Evolutionary conservation across 2,888 invertebrate species (phyloP).

Genomic region (Beris morrisii): DNA sequence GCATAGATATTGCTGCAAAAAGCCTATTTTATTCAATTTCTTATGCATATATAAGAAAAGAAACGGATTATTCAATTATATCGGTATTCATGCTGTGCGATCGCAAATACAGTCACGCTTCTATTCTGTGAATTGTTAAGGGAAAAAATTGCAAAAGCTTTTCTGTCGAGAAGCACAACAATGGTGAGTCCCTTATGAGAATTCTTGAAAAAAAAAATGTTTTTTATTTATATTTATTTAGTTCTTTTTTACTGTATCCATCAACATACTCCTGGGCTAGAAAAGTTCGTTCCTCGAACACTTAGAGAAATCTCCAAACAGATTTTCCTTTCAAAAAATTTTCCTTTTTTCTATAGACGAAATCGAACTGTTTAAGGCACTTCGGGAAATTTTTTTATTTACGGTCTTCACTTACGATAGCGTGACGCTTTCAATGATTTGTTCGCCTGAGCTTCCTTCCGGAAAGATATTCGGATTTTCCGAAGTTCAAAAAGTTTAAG

Average conservation of each 20-base stretch:
- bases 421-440: no score
- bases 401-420: no score
- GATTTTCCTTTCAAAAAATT: no score
- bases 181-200: slow-evolving; percentile 13
- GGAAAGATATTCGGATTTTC: no score
- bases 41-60: slow-evolving; percentile 10
- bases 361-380: no score
- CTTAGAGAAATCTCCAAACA: no score
- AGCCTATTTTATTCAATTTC: slow-evolving; percentile 13
- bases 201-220: slow-evolving; percentile 9
- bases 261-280: neutral
- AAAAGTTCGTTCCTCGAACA: no score
- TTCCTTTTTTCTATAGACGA: no score
- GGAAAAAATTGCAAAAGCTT: slow-evolving; percentile 13
- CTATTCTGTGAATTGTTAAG: neutral
- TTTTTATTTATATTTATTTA: slow-evolving; percentile 15
- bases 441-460: no score
- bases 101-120: slow-evolving; percentile 9
- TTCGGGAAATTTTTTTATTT: no score
- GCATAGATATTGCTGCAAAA: slow-evolving; percentile 10
- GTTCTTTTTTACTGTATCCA: neutral
- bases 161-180: slow-evolving; percentile 10
- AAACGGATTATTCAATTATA: slow-evolving; percentile 27
- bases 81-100: slow-evolving; percentile 17
- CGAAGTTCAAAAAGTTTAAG: no score